Conservation (phyloP, 2,797 vertebrate species). For the Danio choprae region DNA sequence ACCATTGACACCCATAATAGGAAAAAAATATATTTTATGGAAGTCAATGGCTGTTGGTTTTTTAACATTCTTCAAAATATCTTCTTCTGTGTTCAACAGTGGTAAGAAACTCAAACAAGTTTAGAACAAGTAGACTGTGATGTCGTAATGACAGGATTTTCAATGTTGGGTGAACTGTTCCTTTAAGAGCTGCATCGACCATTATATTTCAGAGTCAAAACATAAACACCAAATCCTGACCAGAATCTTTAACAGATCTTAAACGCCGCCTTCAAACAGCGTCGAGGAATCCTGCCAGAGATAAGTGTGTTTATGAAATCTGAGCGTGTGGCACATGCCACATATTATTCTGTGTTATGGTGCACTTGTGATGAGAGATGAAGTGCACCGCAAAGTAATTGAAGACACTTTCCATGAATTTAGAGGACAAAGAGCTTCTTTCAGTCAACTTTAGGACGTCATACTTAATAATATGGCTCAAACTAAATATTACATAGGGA, state of each 20-base stretch:
- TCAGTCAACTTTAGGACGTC: not conserved
- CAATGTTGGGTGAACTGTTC: too few species aligned
- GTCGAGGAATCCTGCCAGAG: not conserved
- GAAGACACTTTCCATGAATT: not conserved
- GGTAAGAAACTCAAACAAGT: too few species aligned
- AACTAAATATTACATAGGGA: too few species aligned
- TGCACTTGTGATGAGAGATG: conserved; percentile 7
- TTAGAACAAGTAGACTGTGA: too few species aligned
- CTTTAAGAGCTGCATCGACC: not conserved
- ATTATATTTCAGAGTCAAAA: not conserved
- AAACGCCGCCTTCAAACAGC: not conserved
- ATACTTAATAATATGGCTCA: not conserved
- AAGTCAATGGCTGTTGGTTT: too few species aligned
- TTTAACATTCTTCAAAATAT: too few species aligned
- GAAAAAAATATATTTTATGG: too few species aligned
- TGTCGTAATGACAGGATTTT: too few species aligned
- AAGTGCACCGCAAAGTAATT: not conserved
- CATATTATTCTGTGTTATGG: not conserved
- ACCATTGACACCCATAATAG: too few species aligned
- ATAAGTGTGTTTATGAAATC: conserved; percentile 7
- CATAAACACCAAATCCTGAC: not conserved
- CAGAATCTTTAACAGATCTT: not conserved
- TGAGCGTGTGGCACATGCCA: not conserved
- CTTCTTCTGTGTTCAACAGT: too few species aligned
- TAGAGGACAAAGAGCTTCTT: not conserved